Conservation (phyloP, 2,888 invertebrate genomes). For the Thysanoteuthis rhombus region DNA sequence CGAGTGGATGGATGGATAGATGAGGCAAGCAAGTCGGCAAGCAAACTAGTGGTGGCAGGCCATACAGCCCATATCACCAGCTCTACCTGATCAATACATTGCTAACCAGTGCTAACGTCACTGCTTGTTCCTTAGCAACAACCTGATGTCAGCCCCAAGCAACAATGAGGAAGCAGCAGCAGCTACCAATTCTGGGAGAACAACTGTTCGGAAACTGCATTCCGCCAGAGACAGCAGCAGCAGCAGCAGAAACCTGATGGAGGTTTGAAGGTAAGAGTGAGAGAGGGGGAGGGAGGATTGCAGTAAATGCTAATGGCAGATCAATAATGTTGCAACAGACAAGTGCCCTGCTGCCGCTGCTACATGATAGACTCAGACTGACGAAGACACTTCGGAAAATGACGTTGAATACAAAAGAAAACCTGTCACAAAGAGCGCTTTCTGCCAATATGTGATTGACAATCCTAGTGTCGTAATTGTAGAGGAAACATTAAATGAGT, state of each 20-base stretch:
- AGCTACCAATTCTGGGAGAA: neutral
- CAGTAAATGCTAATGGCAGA: neutral
- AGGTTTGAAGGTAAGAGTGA: neutral
- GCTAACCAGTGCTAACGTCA: slow-evolving; percentile 12
- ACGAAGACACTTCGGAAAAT: neutral
- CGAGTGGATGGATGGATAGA: too few relatives aligned
- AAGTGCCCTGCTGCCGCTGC: neutral
- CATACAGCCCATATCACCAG: slow-evolving; percentile 14
- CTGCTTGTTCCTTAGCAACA: slow-evolving; percentile 12
- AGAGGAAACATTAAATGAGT: neutral
- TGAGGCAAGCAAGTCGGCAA: neutral
- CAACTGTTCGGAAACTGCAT: neutral
- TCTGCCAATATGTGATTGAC: neutral
- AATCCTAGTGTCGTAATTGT: neutral
- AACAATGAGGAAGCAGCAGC: neutral
- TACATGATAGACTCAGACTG: neutral
- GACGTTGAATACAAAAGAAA: slow-evolving; percentile 1
- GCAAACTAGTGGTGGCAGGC: neutral
- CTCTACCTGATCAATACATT: neutral
- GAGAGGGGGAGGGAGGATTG: neutral
- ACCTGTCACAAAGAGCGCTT: neutral
- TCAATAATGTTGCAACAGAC: slow-evolving; percentile 25
- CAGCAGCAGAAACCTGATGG: neutral
- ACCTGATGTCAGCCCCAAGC: neutral
- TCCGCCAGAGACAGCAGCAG: neutral